These are phyloP conservation scores for Blomia tropicalis DNA, from an alignment of 2,888 invertebrate genomes.

Conservation along the genomic window DNA sequence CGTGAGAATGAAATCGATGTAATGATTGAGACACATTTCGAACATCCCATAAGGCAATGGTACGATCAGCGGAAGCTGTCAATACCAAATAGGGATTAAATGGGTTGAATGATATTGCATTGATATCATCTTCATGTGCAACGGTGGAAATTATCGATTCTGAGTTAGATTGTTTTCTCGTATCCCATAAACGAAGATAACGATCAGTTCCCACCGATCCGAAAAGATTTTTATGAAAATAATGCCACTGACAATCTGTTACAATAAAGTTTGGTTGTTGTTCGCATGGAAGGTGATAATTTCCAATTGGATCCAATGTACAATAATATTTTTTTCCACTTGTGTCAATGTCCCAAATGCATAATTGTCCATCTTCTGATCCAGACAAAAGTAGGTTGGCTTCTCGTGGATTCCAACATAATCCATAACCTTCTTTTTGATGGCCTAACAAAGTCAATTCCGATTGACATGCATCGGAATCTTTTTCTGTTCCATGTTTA, in stretches of 20 bases:
- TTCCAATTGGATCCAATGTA: neutral
- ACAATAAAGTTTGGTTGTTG: too few relatives aligned
- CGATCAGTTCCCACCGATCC: neutral
- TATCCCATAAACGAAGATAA: neutral
- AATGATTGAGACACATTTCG: neutral
- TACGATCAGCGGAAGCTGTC: neutral
- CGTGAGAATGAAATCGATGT: neutral
- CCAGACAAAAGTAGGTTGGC: neutral
- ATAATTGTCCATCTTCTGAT: neutral
- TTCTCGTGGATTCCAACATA: neutral
- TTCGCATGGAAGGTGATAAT: too few relatives aligned
- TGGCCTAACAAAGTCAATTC: neutral
- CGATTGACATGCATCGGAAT: neutral
- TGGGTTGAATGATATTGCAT: neutral
- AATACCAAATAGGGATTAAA: neutral
- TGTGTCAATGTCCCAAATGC: conserved; percentile 5
- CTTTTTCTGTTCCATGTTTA: neutral
- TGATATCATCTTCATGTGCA: neutral
- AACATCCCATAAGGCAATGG: neutral
- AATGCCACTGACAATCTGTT: neutral
- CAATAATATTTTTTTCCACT: neutral
- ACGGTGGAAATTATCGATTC: neutral
- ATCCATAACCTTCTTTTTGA: conserved; percentile 2
- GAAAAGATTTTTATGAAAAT: neutral
- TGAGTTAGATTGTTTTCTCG: neutral